A percentile compares a stretch with the other conserved stretches of the same genome.
phyloP scores from a whole-genome alignment of 2,113 vertebrate genomes.

The Hippolais icterina region DNA sequence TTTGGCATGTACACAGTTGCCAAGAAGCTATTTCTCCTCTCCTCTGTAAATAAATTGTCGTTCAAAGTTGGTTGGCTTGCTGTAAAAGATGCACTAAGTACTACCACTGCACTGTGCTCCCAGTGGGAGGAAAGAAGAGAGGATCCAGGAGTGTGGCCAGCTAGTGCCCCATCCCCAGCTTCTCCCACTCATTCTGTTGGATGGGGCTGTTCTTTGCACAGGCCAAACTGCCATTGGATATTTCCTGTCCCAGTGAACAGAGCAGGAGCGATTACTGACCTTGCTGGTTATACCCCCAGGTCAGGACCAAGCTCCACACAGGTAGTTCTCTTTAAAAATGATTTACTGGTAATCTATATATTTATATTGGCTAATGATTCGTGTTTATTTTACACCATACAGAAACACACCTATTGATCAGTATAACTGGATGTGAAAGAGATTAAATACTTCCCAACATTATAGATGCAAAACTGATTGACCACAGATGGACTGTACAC shows the following conservation, averaged over 20 bases:
- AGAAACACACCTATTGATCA: neutral
- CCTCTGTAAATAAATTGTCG: conserved; percentile 21
- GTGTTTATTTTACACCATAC: rapidly evolving
- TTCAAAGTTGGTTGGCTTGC: neutral
- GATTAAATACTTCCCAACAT: neutral
- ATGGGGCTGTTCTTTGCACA: neutral
- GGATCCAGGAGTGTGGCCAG: neutral
- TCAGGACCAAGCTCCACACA: neutral
- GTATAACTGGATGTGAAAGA: neutral
- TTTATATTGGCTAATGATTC: neutral
- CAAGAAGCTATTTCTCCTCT: conserved; percentile 9
- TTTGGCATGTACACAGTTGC: neutral
- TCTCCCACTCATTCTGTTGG: neutral
- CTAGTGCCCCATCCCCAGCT: neutral
- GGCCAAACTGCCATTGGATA: rapidly evolving
- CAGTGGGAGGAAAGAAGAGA: neutral
- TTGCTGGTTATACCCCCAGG: neutral
- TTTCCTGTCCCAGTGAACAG: neutral
- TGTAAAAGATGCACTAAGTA: neutral
- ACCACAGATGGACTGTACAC: neutral
- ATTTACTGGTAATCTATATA: neutral
- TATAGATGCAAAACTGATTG: neutral
- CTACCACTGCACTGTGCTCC: neutral
- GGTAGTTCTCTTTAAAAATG: neutral
- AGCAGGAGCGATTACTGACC: neutral